A percentile compares a stretch with the other conserved stretches of the same genome.
These are phyloP conservation scores for Apteryx mantelli DNA, from an alignment of 2,113 vertebrate genomes.

Conservation along the genomic window DNA sequence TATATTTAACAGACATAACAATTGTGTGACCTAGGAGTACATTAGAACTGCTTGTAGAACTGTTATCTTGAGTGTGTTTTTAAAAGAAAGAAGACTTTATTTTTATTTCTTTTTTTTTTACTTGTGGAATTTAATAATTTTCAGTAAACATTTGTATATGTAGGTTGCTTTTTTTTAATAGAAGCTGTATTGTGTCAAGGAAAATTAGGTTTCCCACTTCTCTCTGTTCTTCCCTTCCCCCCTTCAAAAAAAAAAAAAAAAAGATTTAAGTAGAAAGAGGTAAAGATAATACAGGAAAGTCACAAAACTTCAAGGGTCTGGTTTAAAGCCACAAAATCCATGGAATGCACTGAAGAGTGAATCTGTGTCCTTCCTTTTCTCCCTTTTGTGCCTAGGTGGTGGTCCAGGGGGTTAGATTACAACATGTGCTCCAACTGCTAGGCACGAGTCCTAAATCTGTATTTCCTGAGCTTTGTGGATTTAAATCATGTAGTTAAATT, in stretches of 20 bases:
- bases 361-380: constrained; percentile 52
- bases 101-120: constrained; percentile 32
- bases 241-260: neutral
- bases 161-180: constrained; percentile 44
- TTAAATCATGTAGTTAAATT: constrained; percentile 57
- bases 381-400: constrained; percentile 63
- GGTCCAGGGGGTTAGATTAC: constrained; percentile 65
- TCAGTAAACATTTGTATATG: constrained; percentile 11
- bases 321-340: constrained; percentile 70
- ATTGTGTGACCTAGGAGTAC: constrained; percentile 73
- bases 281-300: constrained; percentile 59
- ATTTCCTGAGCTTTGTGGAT: constrained; percentile 60
- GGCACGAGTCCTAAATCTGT: constrained; percentile 45
- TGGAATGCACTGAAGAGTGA: constrained; percentile 63
- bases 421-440: constrained; percentile 64
- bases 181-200: constrained; percentile 30
- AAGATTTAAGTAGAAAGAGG: constrained; percentile 43
- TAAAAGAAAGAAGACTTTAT: neutral
- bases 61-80: constrained; percentile 29
- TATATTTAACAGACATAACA: constrained; percentile 80
- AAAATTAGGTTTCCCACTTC: constrained; percentile 64
- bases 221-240: neutral
- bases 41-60: constrained; percentile 66
- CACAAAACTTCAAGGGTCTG: constrained; percentile 73
- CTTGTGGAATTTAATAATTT: constrained; percentile 29